phyloP scores from a whole-genome alignment of 2,113 vertebrate species.

The Passer domesticus region DNA sequence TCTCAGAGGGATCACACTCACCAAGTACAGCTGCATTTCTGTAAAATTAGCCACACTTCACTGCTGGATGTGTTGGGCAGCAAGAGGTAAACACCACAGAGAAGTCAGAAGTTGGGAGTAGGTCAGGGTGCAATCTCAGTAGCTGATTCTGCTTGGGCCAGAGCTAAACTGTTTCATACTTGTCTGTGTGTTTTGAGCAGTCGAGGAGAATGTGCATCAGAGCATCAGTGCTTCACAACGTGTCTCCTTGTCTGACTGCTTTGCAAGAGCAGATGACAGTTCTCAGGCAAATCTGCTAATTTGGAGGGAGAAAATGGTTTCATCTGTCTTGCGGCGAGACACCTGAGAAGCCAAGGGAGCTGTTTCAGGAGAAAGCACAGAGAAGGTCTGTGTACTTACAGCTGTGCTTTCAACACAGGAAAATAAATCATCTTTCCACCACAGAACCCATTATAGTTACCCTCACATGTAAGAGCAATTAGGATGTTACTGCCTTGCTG shows the following conservation, averaged over 20 bases:
- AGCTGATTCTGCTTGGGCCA: background rate
- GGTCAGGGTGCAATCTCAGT: background rate
- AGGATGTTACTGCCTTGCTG: constrained; percentile 2
- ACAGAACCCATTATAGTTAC: constrained; percentile 3
- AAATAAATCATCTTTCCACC: constrained; percentile 38
- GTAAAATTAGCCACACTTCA: background rate
- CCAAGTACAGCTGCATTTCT: background rate
- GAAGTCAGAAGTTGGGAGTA: background rate
- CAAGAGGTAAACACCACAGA: background rate
- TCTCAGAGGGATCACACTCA: background rate
- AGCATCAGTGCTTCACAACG: background rate
- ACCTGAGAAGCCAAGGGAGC: constrained; percentile 48
- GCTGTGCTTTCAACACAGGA: constrained; percentile 42
- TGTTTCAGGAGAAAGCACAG: constrained; percentile 26
- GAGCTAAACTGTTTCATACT: background rate
- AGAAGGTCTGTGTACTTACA: constrained; percentile 38
- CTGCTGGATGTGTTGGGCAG: background rate
- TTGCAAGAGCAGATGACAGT: background rate
- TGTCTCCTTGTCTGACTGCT: background rate
- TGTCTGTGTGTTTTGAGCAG: background rate
- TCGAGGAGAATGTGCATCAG: background rate
- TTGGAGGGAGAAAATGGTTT: background rate
- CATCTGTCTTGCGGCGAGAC: background rate
- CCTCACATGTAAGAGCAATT: constrained; percentile 15
- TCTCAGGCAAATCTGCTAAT: constrained; percentile 32